Percentiles rank a stretch among this genome's conserved stretches.
These are phyloP conservation scores for Stenchaetothrips biformis DNA, from an alignment of 2,888 invertebrate species.

Conservation along the genomic window DNA sequence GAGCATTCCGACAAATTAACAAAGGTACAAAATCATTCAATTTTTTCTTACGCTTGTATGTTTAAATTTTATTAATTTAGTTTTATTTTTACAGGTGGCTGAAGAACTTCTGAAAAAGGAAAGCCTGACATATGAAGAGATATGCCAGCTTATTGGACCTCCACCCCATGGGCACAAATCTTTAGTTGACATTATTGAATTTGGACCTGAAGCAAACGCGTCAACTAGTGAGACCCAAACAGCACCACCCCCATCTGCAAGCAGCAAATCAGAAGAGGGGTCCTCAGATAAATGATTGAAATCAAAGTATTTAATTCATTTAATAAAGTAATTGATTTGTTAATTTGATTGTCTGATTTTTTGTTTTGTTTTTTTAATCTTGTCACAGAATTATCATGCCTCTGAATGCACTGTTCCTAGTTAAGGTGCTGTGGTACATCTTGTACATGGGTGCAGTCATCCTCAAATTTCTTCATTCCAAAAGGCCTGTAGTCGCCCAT, in stretches of 20 bases:
- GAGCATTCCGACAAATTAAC: conserved; percentile 77
- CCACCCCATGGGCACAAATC: conserved; percentile 72
- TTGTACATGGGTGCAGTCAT: not conserved
- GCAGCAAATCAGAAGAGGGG: not conserved
- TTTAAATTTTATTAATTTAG: conserved; percentile 17
- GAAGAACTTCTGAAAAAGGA: conserved; percentile 81
- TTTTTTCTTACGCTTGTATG: not conserved
- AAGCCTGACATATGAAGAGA: conserved; percentile 86
- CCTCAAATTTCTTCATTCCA: conserved; percentile 12
- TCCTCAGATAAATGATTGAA: not conserved
- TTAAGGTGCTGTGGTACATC: not conserved
- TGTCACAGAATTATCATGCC: not conserved
- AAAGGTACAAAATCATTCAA: conserved; percentile 51
- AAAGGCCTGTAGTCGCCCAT: not conserved
- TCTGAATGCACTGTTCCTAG: not conserved
- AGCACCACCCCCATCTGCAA: too few relatives aligned
- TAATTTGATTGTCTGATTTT: not conserved
- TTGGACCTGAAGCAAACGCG: conserved; percentile 50
- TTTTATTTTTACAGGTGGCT: conserved; percentile 62
- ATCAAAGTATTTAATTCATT: not conserved
- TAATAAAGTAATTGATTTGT: not conserved
- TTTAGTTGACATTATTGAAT: conserved; percentile 72
- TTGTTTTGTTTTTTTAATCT: too few relatives aligned
- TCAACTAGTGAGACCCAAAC: not conserved
- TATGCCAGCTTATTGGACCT: conserved; percentile 82